Conservation (phyloP, 2,113 vertebrate species). For the Daubentonia madagascariensis region DNA sequence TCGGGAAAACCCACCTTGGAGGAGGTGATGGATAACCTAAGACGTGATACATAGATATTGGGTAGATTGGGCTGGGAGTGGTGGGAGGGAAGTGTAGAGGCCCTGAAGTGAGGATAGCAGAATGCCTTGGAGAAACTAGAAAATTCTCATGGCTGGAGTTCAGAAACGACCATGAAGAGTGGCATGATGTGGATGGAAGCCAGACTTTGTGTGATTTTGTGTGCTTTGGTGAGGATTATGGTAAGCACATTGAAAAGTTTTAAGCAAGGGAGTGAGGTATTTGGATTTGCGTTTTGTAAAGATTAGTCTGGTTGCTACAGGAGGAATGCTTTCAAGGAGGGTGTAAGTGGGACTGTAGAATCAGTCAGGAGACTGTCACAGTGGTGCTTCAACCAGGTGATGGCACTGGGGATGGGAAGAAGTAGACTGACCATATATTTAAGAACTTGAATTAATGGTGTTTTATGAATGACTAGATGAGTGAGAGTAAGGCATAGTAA, state of each 20-base stretch:
- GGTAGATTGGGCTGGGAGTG: background rate
- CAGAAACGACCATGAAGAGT: background rate
- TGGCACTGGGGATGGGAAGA: background rate
- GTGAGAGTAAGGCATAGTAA: background rate
- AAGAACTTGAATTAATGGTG: background rate
- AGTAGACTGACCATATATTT: background rate
- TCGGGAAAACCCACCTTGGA: background rate
- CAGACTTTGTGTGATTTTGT: background rate
- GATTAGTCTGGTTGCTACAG: background rate
- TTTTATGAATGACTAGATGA: background rate
- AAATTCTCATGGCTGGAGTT: background rate
- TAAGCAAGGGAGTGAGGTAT: background rate
- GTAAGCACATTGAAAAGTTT: background rate
- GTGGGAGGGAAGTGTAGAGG: background rate
- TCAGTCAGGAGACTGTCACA: background rate
- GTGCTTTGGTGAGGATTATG: background rate
- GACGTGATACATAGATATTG: background rate
- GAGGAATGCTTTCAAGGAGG: background rate
- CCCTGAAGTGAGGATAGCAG: background rate
- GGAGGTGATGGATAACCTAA: background rate
- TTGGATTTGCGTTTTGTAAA: constrained; percentile 22
- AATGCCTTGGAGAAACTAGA: background rate
- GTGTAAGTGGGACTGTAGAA: background rate
- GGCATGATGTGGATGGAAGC: background rate
- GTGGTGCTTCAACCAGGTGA: background rate